phyloP scores from a whole-genome alignment of 2,797 vertebrate genomes.

The Botia kubotai region DNA sequence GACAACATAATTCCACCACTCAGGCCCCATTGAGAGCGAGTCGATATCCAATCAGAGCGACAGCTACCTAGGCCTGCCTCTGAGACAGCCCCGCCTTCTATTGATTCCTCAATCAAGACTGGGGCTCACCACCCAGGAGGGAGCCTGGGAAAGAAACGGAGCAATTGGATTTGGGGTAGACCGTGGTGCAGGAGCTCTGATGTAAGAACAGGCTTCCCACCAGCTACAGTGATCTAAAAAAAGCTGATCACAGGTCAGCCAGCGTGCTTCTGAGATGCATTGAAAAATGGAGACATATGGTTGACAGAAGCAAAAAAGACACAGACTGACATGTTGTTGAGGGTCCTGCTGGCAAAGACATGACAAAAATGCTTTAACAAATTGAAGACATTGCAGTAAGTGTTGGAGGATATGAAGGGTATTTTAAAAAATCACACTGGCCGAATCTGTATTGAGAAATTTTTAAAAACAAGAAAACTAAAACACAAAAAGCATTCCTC shows the following conservation, averaged over 20 bases:
- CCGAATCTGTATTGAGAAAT: not conserved
- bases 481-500: not conserved
- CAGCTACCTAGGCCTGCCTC: conserved; percentile 79
- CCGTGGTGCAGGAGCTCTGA: conserved; percentile 44
- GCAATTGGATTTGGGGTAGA: conserved; percentile 44
- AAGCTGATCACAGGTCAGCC: conserved; percentile 27
- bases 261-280: not conserved
- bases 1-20: conserved; percentile 89
- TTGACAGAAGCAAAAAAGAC: conserved; percentile 4
- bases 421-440: not conserved
- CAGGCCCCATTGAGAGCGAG: conserved; percentile 81
- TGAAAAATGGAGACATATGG: not conserved
- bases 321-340: not conserved
- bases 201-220: conserved; percentile 44
- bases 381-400: not conserved
- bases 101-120: conserved; percentile 83
- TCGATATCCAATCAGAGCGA: conserved; percentile 85
- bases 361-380: not conserved
- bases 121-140: conserved; percentile 67
- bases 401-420: not conserved
- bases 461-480: not conserved
- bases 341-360: not conserved
- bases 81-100: conserved; percentile 77
- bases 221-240: not conserved
- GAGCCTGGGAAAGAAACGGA: conserved; percentile 53